A percentile compares a stretch with the other conserved stretches of the same genome.
Conservation (phyloP, 2,888 invertebrate species). For the Sycophila texana region DNA sequence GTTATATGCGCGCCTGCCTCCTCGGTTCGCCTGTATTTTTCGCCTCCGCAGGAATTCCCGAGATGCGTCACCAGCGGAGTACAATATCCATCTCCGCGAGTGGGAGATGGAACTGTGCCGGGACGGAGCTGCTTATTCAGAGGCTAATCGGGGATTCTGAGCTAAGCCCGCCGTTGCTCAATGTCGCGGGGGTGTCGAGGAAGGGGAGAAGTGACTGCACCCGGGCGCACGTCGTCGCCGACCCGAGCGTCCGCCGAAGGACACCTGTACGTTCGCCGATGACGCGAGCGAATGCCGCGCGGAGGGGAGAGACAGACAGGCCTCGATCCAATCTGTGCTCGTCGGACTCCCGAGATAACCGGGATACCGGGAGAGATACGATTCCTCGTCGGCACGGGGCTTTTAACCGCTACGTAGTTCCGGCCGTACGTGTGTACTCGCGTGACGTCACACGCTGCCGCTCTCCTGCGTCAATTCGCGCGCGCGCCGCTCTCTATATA, state of each 20-base stretch:
- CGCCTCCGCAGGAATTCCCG: not conserved
- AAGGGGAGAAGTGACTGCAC: not conserved
- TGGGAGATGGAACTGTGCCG: not conserved
- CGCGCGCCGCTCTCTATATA: not conserved
- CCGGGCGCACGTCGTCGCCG: not conserved
- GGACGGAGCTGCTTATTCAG: not conserved
- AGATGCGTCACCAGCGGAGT: not conserved
- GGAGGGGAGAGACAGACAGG: too few relatives aligned
- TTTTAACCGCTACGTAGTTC: not conserved
- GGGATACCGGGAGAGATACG: too few relatives aligned
- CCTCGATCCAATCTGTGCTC: too few relatives aligned
- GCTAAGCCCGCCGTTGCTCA: not conserved
- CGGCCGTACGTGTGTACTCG: not conserved
- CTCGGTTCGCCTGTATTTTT: not conserved
- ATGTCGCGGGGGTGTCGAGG: not conserved
- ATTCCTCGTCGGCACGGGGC: not conserved
- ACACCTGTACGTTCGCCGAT: not conserved
- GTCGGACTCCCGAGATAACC: not conserved
- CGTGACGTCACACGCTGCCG: conserved; percentile 35
- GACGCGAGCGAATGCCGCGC: too few relatives aligned
- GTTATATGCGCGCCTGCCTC: too few relatives aligned
- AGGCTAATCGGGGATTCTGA: not conserved
- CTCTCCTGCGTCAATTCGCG: conserved; percentile 40
- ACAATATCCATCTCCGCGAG: not conserved
- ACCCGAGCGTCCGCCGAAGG: not conserved